phyloP scores from a whole-genome alignment of 2,797 vertebrate genomes.

The Pempheris klunzingeri region DNA sequence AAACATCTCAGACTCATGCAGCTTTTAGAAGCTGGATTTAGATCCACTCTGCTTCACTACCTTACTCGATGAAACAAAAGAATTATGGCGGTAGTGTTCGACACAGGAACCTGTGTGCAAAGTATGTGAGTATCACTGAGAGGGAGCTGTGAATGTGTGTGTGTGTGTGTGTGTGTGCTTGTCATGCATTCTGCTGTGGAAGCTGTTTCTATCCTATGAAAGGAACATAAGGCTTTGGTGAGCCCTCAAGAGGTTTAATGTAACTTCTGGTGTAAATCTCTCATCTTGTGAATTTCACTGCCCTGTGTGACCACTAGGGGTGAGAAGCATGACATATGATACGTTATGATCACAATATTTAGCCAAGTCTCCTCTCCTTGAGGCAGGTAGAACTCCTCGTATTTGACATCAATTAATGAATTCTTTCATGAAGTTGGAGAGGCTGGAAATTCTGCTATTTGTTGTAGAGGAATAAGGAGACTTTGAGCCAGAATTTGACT shows the following conservation, averaged over 20 bases:
- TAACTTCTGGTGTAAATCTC: slow-evolving; percentile 47
- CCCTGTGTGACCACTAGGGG: slow-evolving; percentile 28
- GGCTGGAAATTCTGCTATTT: too few species aligned
- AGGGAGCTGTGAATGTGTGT: slow-evolving; percentile 51
- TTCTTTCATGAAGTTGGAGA: too few species aligned
- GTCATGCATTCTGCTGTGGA: slow-evolving; percentile 61
- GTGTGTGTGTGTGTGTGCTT: slow-evolving; percentile 41
- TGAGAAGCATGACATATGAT: too few species aligned
- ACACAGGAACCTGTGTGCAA: slow-evolving; percentile 64
- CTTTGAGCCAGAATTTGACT: too few species aligned
- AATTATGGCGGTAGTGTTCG: slow-evolving; percentile 70
- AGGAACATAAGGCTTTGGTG: slow-evolving; percentile 40
- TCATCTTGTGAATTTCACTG: slow-evolving; percentile 31
- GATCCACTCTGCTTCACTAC: slow-evolving; percentile 62
- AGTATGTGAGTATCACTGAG: slow-evolving; percentile 49
- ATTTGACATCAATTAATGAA: too few species aligned
- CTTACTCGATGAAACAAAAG: slow-evolving; percentile 74
- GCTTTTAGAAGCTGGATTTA: slow-evolving; percentile 80
- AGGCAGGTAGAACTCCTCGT: too few species aligned
- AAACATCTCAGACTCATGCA: slow-evolving; percentile 76
- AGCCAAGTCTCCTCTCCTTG: too few species aligned
- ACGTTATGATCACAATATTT: too few species aligned
- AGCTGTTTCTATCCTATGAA: slow-evolving; percentile 53
- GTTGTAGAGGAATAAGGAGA: too few species aligned
- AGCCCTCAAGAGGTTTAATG: slow-evolving; percentile 29